A percentile compares a stretch with the other conserved stretches of the same genome.
Evolutionary conservation across 2,797 vertebrate genomes (phyloP).

Genomic region (Notamacropus eugenii): DNA sequence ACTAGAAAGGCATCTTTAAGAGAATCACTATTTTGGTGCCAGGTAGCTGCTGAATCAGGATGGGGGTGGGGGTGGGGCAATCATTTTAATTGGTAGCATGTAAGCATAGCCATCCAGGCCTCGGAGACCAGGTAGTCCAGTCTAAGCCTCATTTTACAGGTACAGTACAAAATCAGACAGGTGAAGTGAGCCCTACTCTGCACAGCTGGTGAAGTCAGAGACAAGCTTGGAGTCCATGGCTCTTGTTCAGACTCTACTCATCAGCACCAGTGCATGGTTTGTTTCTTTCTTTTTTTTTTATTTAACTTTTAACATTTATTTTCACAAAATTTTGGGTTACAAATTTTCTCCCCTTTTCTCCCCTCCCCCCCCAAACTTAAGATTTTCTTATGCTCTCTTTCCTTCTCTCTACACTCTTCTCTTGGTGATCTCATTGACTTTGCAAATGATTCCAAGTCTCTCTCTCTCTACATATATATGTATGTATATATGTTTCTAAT

Average conservation of each 20-base stretch:
- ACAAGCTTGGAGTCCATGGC: neutral
- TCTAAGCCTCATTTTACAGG: neutral
- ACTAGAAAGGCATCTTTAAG: neutral
- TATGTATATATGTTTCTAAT: neutral
- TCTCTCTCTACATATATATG: no score
- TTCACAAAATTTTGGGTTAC: no score
- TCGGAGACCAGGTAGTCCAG: neutral
- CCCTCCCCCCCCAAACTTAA: no score
- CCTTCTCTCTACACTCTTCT: no score
- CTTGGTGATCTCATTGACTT: neutral
- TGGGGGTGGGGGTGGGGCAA: neutral
- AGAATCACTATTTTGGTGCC: neutral
- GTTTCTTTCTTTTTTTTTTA: no score
- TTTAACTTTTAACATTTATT: no score
- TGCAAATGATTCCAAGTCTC: neutral
- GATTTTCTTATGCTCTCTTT: no score
- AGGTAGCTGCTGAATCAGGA: neutral
- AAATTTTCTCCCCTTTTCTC: no score
- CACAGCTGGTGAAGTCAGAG: neutral
- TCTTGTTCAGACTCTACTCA: neutral
- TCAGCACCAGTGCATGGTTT: neutral
- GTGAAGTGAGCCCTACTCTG: neutral
- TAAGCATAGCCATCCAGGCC: neutral
- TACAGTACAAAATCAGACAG: neutral
- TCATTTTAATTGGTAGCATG: neutral